Evolutionary conservation across 2,113 vertebrate species (phyloP), one percentile per base, ranked within the genome.

Genomic region (Eclectus roratus): DNA sequence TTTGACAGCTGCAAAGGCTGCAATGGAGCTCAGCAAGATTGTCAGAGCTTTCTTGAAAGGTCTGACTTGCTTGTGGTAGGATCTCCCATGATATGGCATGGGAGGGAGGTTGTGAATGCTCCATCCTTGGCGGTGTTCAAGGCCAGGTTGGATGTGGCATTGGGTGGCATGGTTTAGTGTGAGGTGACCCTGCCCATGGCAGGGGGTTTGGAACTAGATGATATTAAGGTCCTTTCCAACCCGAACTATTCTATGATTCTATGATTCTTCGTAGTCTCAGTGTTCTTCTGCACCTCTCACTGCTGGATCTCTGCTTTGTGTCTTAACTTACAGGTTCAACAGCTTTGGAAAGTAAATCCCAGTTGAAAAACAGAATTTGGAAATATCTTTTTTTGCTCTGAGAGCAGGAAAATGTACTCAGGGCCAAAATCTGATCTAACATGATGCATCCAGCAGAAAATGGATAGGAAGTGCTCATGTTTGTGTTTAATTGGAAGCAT

Each of bases 301-400:
- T 83, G 60, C 25, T 70, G 60, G 23, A 78, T 58, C 39, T 94
- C 88, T 92, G 88, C 20, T 93, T 91, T 46, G 3, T 84, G 46
- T 95, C 69, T 86, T 49, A 84, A 49, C 21, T 29, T 33, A 43
- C 25, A 60, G 46, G 37, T 28, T 80, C 80, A 81, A 89, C 10
- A 78, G 60, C n/a, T 88, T 88, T 86, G 39, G 91, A 95, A 94
- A 71, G 31, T 50, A 95, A 66, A 18, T 93, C 88, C 55, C 85
- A 58, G 29, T 5, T 91, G 85, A 71, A 91, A 94, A 93, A 78
- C 71, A 80, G 68, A 91, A 94, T 92, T 95, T 71, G 76, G 47
- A 94, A 88, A 73, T 56, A 70, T 9, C 4, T 1, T 10, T 66
- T 71, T 53, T 61, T 70, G 11, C 39, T 21, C 3, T 1, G 63